Evolutionary conservation across 2,113 vertebrate genomes (phyloP).

Genomic region (Alaudala cheleensis): DNA sequence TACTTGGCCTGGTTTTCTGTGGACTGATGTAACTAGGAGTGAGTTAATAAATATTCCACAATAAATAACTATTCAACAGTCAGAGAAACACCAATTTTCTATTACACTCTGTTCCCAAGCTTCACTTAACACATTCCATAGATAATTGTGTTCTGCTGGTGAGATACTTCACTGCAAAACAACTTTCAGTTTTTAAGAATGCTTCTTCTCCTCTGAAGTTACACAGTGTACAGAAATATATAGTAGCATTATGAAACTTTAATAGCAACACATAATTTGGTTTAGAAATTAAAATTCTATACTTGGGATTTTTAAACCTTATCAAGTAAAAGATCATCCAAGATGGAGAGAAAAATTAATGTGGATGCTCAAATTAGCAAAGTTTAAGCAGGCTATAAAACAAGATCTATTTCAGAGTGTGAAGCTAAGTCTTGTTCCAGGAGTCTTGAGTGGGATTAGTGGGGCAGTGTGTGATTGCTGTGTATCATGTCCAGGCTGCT

Average conservation of each 20-base stretch:
- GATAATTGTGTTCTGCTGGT: not conserved
- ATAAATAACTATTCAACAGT: slow-evolving; percentile 1
- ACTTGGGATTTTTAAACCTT: not conserved
- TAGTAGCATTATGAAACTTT: not conserved
- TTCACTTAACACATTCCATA: not conserved
- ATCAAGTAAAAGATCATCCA: not conserved
- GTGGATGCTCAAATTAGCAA: not conserved
- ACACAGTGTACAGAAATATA: not conserved
- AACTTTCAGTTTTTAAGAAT: not conserved
- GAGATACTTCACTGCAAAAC: not conserved
- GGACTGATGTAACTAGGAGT: not conserved
- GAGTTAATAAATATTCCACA: slow-evolving; percentile 25
- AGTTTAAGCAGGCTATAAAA: not conserved
- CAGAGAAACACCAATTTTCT: slow-evolving; percentile 11
- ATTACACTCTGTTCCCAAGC: slow-evolving; percentile 8
- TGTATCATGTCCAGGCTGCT: fast-evolving
- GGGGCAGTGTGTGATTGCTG: fast-evolving
- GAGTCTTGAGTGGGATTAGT: not conserved
- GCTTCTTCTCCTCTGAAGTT: not conserved
- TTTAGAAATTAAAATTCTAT: not conserved
- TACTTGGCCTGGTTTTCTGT: not conserved
- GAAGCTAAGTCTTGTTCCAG: not conserved
- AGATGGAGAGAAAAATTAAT: not conserved
- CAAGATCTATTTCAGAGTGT: not conserved
- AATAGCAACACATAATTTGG: not conserved